Evolutionary conservation across 2,888 invertebrate species (phyloP), one percentile per base, ranked within the genome.

Genomic region (Microctonus aethiopoides): DNA sequence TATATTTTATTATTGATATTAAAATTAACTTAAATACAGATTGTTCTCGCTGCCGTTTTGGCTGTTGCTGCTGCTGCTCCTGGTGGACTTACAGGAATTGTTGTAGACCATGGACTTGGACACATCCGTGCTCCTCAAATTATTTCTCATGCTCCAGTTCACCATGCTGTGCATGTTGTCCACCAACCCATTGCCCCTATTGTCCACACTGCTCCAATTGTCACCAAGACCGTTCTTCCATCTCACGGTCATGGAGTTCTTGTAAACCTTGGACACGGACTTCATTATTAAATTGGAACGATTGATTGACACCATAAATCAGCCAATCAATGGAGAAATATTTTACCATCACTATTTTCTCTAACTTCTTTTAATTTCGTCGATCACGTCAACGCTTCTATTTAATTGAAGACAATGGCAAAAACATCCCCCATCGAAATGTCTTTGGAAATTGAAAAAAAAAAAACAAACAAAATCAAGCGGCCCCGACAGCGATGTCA

Each of bases 41-140:
- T 83, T 78, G 79, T 85, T 70, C 76, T 86, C 80, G 82, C 83
- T 72, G 86, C 83, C 81, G 70, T 87, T 71, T 70, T 87, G 83
- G 86, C 85, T 63, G 88, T 82, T 86, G 89, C 61, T 86, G 88
- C 13, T 80, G 90, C 75, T 84, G 89, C 75, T 87, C 90, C 80
- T 87, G 89, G 80, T 88, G 90, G 83, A 86, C 88, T 56, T 83
- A 89, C 72, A 86, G 89, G 61, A 86, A 87, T 81, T 67, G 76
- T 77, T 59, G 60, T 82, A 64, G 78, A 79, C 74, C 79, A 80
- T 63, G 85, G 83, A 68, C 67, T 79, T 20, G 86, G 83, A 70
- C 79, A 79, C 63, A 83, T 86, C 78, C 76, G 77, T 70, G 85
- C 86, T 26, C 85, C 85, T 32, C 73, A 79, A 61, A 78, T 86